phyloP scores from a whole-genome alignment of 2,888 invertebrate species.

The Microctonus hyperodae region DNA sequence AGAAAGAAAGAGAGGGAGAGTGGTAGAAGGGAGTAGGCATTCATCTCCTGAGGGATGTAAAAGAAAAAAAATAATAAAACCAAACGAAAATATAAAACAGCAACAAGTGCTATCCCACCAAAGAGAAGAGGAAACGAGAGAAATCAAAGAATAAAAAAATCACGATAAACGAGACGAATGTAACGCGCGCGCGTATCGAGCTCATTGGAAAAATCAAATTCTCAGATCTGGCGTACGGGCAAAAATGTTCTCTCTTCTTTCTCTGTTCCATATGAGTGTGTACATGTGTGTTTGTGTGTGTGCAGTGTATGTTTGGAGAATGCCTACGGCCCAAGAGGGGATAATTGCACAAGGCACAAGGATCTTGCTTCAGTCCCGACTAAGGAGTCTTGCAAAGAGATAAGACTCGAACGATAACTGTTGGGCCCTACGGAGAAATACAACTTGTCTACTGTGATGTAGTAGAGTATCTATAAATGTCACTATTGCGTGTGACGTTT shows the following conservation, averaged over 20 bases:
- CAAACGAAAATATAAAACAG: neutral
- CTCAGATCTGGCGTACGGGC: constrained; percentile 35
- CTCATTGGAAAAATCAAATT: constrained; percentile 45
- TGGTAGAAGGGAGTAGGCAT: constrained; percentile 3
- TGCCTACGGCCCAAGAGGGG: constrained; percentile 41
- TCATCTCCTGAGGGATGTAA: constrained; percentile 27
- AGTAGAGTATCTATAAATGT: neutral
- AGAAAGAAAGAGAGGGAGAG: neutral
- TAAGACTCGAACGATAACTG: constrained; percentile 61
- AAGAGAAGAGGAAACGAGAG: neutral
- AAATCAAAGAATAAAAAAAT: neutral
- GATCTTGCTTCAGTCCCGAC: constrained; percentile 49
- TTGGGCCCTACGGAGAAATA: constrained; percentile 59
- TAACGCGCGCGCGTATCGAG: constrained; percentile 13
- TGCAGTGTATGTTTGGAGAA: neutral
- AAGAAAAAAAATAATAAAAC: constrained; percentile 11
- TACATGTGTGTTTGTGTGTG: neutral
- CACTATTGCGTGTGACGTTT: neutral
- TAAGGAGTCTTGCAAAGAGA: constrained; percentile 51
- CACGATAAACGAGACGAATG: constrained; percentile 6
- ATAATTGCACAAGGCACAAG: constrained; percentile 56
- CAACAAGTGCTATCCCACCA: neutral
- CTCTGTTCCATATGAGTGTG: neutral
- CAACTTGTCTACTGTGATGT: constrained; percentile 20
- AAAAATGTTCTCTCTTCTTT: neutral